Evolutionary conservation across 2,888 invertebrate genomes (phyloP).

Genomic region (Vesta saturnalis): DNA sequence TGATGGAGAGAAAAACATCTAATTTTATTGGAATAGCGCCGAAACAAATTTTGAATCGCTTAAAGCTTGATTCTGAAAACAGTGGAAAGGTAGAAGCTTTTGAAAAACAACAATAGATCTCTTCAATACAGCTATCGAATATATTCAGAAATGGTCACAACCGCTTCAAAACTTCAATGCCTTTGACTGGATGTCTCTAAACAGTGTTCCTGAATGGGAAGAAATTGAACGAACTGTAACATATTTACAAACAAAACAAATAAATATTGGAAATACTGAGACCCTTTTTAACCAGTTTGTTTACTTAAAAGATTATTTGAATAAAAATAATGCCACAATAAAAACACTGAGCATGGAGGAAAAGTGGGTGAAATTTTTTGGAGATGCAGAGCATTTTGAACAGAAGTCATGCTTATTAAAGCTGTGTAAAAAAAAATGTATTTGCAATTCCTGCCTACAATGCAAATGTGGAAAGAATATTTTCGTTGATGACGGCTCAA

Average conservation of each 20-base stretch:
- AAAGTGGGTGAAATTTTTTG: constrained; percentile 12
- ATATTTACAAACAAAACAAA: constrained; percentile 15
- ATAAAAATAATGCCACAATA: constrained; percentile 11
- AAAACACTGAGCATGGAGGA: constrained; percentile 11
- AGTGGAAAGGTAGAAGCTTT: constrained; percentile 7
- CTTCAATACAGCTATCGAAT: constrained; percentile 8
- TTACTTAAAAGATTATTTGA: constrained; percentile 12
- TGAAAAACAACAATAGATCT: constrained; percentile 11
- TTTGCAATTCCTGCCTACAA: constrained; percentile 34
- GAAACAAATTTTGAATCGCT: background rate
- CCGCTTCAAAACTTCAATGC: background rate
- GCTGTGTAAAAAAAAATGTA: constrained; percentile 25
- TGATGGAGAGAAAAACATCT: background rate
- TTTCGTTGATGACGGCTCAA: constrained; percentile 34
- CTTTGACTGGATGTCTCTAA: background rate
- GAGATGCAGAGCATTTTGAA: constrained; percentile 8
- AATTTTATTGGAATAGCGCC: background rate
- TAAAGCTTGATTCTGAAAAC: constrained; percentile 13
- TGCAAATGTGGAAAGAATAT: constrained; percentile 37
- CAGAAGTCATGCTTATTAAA: constrained; percentile 25
- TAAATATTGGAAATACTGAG: constrained; percentile 10
- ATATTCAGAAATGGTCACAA: background rate
- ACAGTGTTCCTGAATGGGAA: constrained; percentile 4
- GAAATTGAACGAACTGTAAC: constrained; percentile 10
- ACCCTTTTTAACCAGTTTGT: constrained; percentile 13